A percentile compares a stretch with the other conserved stretches of the same genome.
These are phyloP conservation scores for Deilephila elpenor DNA, from an alignment of 2,888 invertebrate species.

Conservation along the genomic window DNA sequence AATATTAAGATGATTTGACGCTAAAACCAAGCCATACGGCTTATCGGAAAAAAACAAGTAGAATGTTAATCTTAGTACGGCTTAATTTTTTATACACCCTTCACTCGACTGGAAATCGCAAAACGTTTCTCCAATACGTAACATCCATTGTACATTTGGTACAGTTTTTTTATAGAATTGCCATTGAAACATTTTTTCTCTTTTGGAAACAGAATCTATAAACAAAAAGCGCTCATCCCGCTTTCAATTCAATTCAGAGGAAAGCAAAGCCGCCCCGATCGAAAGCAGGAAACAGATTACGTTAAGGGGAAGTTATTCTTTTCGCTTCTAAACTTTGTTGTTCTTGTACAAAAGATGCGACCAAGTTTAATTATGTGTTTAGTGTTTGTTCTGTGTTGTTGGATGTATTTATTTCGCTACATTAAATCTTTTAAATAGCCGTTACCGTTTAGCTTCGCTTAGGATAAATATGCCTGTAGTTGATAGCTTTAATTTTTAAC, in stretches of 20 bases:
- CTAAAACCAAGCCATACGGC: no score
- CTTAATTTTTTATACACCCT: neutral
- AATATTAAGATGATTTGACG: no score
- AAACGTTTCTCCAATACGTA: neutral
- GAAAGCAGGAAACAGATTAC: slow-evolving; percentile 47
- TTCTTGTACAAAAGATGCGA: neutral
- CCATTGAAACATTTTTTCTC: slow-evolving; percentile 43
- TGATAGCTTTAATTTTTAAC: no score
- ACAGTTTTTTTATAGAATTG: slow-evolving; percentile 30
- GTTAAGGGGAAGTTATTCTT: slow-evolving; percentile 40
- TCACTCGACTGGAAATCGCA: neutral
- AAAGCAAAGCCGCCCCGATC: slow-evolving; percentile 50
- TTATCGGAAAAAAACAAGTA: no score
- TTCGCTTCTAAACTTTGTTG: slow-evolving; percentile 4
- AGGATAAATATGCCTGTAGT: no score
- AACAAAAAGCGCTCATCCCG: slow-evolving; percentile 60
- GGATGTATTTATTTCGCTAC: neutral
- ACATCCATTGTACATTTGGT: neutral
- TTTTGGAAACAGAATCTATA: slow-evolving; percentile 52
- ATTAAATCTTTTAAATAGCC: neutral
- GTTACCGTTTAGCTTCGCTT: neutral
- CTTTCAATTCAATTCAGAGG: slow-evolving; percentile 62
- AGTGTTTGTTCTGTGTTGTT: neutral
- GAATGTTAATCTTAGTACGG: neutral
- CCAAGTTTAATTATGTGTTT: neutral